A percentile compares a stretch with the other conserved stretches of the same genome.
Evolutionary conservation across 2,113 vertebrate genomes (phyloP).

Genomic region (Empidonax traillii): DNA sequence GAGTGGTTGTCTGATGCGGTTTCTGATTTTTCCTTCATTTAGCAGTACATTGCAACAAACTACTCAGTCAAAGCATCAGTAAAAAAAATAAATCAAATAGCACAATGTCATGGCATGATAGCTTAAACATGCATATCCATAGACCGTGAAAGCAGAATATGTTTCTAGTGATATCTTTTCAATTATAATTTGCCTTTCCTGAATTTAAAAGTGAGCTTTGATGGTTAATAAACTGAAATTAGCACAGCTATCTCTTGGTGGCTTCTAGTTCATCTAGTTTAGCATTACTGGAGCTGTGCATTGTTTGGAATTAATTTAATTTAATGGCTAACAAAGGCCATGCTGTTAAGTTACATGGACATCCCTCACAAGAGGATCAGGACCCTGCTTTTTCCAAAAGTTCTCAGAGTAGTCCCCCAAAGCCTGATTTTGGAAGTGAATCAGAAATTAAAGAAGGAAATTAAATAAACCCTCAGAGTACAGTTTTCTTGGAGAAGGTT

Average conservation of each 20-base stretch:
- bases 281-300: background rate
- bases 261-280: background rate
- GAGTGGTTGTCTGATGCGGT: conserved; percentile 28
- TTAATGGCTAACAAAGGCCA: background rate
- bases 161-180: background rate
- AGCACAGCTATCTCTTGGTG: background rate
- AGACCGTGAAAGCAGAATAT: background rate
- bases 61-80: conserved; percentile 48
- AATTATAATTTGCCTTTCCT: background rate
- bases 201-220: background rate
- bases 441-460: background rate
- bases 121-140: background rate
- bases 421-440: background rate
- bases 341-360: background rate
- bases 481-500: background rate
- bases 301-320: background rate
- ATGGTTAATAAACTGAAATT: background rate
- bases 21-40: conserved; percentile 53
- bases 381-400: background rate
- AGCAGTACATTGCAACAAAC: conserved; percentile 37
- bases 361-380: background rate
- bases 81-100: conserved; percentile 36
- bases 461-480: background rate
- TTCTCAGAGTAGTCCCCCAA: background rate
- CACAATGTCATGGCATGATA: conserved; percentile 19